phyloP scores from a whole-genome alignment of 2,888 invertebrate species.

The Notocelia uddmanniana region DNA sequence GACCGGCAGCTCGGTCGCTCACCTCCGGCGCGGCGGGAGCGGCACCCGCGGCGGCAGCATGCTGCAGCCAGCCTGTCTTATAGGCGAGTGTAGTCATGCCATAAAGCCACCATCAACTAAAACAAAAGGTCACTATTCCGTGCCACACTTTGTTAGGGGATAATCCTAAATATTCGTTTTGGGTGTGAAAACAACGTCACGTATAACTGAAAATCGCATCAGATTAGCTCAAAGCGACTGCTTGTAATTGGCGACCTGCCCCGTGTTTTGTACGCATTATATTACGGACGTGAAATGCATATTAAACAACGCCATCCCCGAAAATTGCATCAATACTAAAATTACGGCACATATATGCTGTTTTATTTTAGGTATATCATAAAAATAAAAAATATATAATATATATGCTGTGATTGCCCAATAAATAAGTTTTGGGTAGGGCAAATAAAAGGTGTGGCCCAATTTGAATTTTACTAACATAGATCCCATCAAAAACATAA shows the following conservation, averaged over 20 bases:
- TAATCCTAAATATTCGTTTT: neutral
- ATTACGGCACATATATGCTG: neutral
- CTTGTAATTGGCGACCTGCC: too few relatives aligned
- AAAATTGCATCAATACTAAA: neutral
- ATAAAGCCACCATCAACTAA: neutral
- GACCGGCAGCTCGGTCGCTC: constrained; percentile 77
- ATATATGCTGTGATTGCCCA: too few relatives aligned
- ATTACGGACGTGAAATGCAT: neutral
- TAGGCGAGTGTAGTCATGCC: neutral
- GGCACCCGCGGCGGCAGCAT: constrained; percentile 28
- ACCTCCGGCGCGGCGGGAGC: constrained; percentile 70
- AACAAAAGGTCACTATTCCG: neutral
- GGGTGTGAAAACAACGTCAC: neutral
- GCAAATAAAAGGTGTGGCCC: too few relatives aligned
- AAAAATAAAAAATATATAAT: too few relatives aligned
- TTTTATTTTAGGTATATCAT: too few relatives aligned
- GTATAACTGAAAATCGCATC: neutral
- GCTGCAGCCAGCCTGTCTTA: constrained; percentile 16
- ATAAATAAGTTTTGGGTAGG: too few relatives aligned
- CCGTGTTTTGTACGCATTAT: neutral
- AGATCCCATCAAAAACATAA: too few relatives aligned
- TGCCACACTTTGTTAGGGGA: neutral
- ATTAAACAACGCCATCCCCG: neutral
- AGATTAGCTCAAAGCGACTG: too few relatives aligned
- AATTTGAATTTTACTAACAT: too few relatives aligned